Evolutionary conservation across 2,888 invertebrate species (phyloP), one percentile per base, ranked within the genome.

Genomic region (Xylophagus ater): DNA sequence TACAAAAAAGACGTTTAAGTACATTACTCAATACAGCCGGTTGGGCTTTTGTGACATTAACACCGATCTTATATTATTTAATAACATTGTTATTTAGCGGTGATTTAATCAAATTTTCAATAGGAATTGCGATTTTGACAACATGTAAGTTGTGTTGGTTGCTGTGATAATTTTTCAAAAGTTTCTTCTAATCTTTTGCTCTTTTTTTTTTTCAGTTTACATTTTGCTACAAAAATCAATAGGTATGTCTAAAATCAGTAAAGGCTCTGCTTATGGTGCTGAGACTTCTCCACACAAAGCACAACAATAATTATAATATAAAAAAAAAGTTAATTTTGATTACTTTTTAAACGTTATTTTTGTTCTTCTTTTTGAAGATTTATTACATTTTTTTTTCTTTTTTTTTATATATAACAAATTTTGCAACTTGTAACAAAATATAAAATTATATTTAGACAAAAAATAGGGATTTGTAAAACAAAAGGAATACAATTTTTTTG

Each of bases 111-210:
- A 76, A 79, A 56, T 75, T 82, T 58, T 72, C 75, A 6, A 70
- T 82, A 55, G 82, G 74, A 46, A 68, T 73, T 53, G 74, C 74
- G 44, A 76, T 87, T 49, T 73, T 88, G 50, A 65, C 72, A 49
- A 70, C 77, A 54, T 83, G 89, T 90, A 70, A 81, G 86, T 82
- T n/a, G n/a, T n/a, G n/a, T n/a, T n/a, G n/a, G n/a, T n/a, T n/a
- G n/a, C n/a, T n/a, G n/a, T n/a, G n/a, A n/a, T n/a, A n/a, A 66
- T 53, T 39, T 21, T 42, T 25, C 7, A 30, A 31, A 6, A 15
- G 32, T 26, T 25, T 8, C 3, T 26, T 31, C 13, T 37, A 20
- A 10, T n/a, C 21, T 21, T 21, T 21, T 9, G 5, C 9, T 21
- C 21, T 46, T 53, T 48, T 50, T 56, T 58, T 53, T 45, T 75